Evolutionary conservation across 2,113 vertebrate genomes (phyloP), one percentile per base, ranked within the genome.

Genomic region (Sus scrofa): DNA sequence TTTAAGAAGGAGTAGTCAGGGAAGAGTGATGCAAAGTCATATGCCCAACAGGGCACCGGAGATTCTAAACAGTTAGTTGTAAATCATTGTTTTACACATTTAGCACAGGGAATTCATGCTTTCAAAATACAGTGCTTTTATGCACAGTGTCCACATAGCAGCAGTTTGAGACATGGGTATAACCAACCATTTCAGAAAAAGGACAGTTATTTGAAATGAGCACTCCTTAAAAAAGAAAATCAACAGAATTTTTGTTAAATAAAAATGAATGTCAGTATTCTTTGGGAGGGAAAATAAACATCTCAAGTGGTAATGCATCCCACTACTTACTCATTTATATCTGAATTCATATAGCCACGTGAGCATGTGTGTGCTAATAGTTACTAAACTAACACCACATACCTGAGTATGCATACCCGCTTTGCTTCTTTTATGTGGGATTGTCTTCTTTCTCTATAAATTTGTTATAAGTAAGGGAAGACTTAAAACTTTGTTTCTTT

Each of bases 21-120:
- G 26, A 70, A 97, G 39, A 84, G 65, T 60, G 5, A 65, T 86
- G 2, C 44, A 96, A 89, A 97, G 92, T 95, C 34, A 65, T 20
- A 56, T 83, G 39, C 89, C 63, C 75, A 75, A 15, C 9, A 82
- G 20, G 70, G 27, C 22, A 63, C 32, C 62, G 73, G 54, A 84
- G 52, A 85, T 86, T 89, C 22, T 56, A 54, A 91, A 62, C 30
- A 60, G 58, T 63, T 97, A 50, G 52, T 52, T 96, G 15, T 32
- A 91, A 86, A 93, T 85, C 77, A 93, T 7, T 65, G 18, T 37
- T 82, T 73, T 89, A 86, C 63, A 58, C 79, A 10, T 78, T 34
- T 27, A 86, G 32, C 14, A 89, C 14, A 79, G 12, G 39, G 18
- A 65, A 52, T 83, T 2, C 32, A 73, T 83, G 39, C 65, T 88